Percentiles rank a stretch among this genome's conserved stretches.
These are phyloP conservation scores for Lacerta viridis DNA, from an alignment of 2,797 vertebrate genomes.

Conservation along the genomic window DNA sequence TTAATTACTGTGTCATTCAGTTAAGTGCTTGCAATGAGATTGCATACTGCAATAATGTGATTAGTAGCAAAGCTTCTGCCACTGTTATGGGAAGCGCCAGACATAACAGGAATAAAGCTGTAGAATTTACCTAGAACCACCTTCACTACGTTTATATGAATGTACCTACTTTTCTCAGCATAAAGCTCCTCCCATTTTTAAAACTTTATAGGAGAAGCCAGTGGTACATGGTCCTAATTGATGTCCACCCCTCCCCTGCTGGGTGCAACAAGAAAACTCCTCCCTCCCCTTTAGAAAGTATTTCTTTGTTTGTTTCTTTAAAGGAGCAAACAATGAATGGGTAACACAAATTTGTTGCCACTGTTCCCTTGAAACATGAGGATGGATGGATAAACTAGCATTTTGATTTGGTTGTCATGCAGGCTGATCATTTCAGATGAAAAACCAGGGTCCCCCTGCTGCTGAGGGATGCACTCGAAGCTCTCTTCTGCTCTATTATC, in stretches of 20 bases:
- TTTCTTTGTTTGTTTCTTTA: neutral
- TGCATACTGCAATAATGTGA: neutral
- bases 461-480: neutral
- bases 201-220: neutral
- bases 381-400: neutral
- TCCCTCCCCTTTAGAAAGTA: neutral
- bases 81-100: neutral
- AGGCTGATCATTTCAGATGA: neutral
- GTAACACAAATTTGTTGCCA: neutral
- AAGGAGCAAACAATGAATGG: neutral
- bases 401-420: neutral
- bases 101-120: neutral
- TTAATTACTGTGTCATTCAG: conserved; percentile 10
- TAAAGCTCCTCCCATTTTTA: neutral
- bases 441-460: neutral
- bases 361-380: neutral
- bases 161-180: neutral
- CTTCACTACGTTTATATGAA: neutral
- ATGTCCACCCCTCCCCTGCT: neutral
- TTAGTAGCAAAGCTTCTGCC: neutral
- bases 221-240: neutral
- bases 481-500: neutral
- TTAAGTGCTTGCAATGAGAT: neutral
- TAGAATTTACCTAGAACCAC: neutral
- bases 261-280: neutral